These are phyloP conservation scores for Drosophila aff. DNA, from an alignment of 1,140 invertebrate genomes.

Conservation along the genomic window DNA sequence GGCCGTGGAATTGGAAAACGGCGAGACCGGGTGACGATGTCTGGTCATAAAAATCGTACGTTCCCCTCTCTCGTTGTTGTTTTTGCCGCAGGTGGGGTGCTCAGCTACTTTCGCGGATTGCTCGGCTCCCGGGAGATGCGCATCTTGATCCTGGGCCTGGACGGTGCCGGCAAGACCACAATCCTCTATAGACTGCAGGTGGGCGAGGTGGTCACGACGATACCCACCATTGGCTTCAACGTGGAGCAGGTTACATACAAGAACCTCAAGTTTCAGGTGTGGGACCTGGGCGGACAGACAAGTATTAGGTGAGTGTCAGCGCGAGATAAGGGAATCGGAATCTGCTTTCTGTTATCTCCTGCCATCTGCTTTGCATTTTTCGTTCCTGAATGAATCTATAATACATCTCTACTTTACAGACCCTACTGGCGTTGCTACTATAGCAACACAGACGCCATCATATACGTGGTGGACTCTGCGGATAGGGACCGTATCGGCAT, in stretches of 20 bases:
- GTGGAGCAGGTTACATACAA: conserved; percentile 98
- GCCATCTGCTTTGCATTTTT: neutral
- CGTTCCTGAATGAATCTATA: neutral
- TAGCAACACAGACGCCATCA: conserved; percentile 99
- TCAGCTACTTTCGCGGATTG: conserved; percentile 97
- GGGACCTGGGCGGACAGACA: conserved; percentile 99
- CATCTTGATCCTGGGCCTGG: conserved; percentile 98
- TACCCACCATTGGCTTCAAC: conserved; percentile 98
- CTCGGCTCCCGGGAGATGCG: conserved; percentile 98
- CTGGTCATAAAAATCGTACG: conserved; percentile 63
- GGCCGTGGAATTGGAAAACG: neutral
- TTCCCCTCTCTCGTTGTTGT: conserved; percentile 24
- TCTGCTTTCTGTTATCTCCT: neutral
- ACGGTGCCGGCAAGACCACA: conserved; percentile 99
- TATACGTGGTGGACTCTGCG: conserved; percentile 99
- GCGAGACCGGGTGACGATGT: conserved; percentile 29
- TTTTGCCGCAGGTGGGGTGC: conserved; percentile 92
- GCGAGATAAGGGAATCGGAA: neutral
- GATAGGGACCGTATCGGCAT: conserved; percentile 99
- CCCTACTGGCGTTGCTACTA: conserved; percentile 99
- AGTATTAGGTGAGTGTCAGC: conserved; percentile 87
- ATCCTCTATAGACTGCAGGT: conserved; percentile 99
- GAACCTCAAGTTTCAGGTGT: conserved; percentile 98
- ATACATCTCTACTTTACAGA: conserved; percentile 83
- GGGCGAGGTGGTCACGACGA: conserved; percentile 99